Base-by-base conservation (phyloP, 2,888 invertebrate genomes). In the Conistra vaccinii region DNA sequence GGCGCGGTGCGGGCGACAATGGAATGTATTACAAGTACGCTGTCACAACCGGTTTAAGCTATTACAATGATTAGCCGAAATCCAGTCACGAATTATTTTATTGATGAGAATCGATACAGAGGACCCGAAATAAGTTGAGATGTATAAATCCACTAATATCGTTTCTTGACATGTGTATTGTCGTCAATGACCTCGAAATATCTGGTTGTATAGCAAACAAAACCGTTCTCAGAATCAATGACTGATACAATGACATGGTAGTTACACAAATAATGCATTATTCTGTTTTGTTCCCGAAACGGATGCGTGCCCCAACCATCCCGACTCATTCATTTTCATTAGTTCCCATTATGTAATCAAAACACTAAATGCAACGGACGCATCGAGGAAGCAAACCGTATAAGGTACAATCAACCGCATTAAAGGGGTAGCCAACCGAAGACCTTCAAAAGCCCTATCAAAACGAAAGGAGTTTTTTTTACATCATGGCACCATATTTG, bases 31-130 rank as follows among this genome's bases (percentile, higher is more conserved):
- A 86, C 82, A 80, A 84, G 81, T 81, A 86, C 86, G 83, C 88
- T 90, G 90, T 91, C 91, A 89, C 87, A 90, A 90, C 89, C 89
- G 90, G 90, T 90, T 91, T 87, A 88, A 89, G 85, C 89, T 74
- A 76, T 86, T 86, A 88, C 88, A 88, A 92, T 91, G 92, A 92
- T 92, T 91, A 92, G 90, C 90, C 88, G 89, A 89, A 91, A 90
- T 89, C 89, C 87, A 88, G 91, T 91, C 92, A 92, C 91, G 92
- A 90, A 81, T 84, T 88, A 85, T 86, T n/a, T n/a, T 89, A 91
- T 90, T 89, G 91, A 91, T 89, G 89, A 84, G 88, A 86, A 82
- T 80, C 81, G 66, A 84, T 84, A 84, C 72, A 68, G 48, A 68
- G 73, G 69, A 73, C 69, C 78, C 69, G 62, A 75, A 78, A 80